Evolutionary conservation across 2,797 vertebrate genomes (phyloP).

Genomic region (Thripadectes ignobilis): DNA sequence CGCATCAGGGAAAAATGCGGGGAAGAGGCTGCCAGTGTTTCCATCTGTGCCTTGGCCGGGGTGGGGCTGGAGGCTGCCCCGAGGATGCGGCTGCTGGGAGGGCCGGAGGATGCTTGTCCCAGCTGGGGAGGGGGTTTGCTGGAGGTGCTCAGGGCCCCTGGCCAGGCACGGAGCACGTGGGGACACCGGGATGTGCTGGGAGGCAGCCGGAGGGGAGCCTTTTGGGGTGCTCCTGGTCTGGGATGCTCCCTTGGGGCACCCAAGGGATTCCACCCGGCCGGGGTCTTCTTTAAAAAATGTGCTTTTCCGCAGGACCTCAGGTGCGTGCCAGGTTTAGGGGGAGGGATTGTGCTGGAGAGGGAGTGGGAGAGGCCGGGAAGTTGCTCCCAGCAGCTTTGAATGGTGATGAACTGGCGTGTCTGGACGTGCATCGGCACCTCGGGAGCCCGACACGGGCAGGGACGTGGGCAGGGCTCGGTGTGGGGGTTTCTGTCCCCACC

Average conservation of each 20-base stretch:
- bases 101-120: background rate
- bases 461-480: background rate
- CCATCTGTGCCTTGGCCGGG: background rate
- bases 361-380: background rate
- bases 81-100: background rate
- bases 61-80: fast-evolving
- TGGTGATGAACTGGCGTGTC: background rate
- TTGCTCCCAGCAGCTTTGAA: background rate
- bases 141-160: background rate
- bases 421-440: background rate
- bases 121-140: background rate
- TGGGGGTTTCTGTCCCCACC: fast-evolving
- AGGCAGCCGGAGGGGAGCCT: background rate
- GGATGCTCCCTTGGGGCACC: background rate
- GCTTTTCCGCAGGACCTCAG: background rate
- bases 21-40: background rate
- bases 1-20: background rate
- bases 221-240: fast-evolving
- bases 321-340: background rate
- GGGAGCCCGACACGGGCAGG: background rate
- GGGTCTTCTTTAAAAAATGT: background rate
- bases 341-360: background rate
- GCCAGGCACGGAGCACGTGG: background rate
- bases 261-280: fast-evolving
- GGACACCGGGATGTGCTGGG: background rate